phyloP scores from a whole-genome alignment of 2,888 invertebrate species.

The Chrysolina oricalcia region DNA sequence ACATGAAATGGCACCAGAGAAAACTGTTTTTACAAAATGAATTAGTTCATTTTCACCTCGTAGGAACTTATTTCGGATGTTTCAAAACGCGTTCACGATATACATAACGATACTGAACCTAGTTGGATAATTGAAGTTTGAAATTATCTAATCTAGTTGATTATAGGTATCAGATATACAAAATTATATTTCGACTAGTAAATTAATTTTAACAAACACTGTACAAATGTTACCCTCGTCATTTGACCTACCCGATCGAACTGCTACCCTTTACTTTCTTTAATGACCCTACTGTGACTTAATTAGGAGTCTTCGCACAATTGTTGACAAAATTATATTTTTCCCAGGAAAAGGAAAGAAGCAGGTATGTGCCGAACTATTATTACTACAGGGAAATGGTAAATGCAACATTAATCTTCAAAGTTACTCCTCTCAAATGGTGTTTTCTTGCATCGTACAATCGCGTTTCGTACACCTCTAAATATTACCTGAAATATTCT shows the following conservation, averaged over 20 bases:
- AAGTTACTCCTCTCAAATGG: too few relatives aligned
- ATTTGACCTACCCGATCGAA: not conserved
- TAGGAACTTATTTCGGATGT: not conserved
- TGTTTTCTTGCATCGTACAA: too few relatives aligned
- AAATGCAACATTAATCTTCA: too few relatives aligned
- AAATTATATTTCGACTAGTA: not conserved
- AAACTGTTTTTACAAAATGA: not conserved
- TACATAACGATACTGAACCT: not conserved
- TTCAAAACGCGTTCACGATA: not conserved
- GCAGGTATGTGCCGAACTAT: too few relatives aligned
- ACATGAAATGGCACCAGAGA: constrained; percentile 29
- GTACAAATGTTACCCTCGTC: not conserved
- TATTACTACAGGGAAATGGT: too few relatives aligned
- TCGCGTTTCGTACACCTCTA: too few relatives aligned
- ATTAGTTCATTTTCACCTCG: not conserved
- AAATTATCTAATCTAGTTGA: constrained; percentile 50
- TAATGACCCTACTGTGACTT: too few relatives aligned
- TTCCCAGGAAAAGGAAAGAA: too few relatives aligned
- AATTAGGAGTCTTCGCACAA: not conserved
- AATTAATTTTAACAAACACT: constrained; percentile 2
- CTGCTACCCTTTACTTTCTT: too few relatives aligned
- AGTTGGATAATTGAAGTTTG: constrained; percentile 30
- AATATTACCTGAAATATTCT: too few relatives aligned
- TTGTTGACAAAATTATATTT: too few relatives aligned
- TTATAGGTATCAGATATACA: constrained; percentile 30